Percentiles rank a stretch among this genome's conserved stretches.
Evolutionary conservation across 2,113 vertebrate species (phyloP).

Genomic region (Anas platyrhynchos): DNA sequence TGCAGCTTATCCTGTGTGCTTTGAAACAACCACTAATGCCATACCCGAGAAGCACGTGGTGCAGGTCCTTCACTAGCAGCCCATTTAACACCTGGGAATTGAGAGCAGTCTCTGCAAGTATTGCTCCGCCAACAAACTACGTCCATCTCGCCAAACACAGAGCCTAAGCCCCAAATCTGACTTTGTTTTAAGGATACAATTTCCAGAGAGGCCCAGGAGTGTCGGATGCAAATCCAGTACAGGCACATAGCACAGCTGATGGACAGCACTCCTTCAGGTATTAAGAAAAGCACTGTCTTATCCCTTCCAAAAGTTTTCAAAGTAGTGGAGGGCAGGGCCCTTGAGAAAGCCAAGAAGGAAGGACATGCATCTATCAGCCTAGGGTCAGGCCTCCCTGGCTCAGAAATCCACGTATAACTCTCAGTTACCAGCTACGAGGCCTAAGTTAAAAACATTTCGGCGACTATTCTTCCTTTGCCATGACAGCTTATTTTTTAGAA

Average conservation of each 20-base stretch:
- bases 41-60: rapidly evolving
- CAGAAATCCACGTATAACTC: not conserved
- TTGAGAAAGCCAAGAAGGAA: not conserved
- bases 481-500: not conserved
- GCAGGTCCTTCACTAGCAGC: not conserved
- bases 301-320: not conserved
- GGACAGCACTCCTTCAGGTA: not conserved
- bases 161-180: not conserved
- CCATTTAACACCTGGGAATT: rapidly evolving
- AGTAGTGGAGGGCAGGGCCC: not conserved
- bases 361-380: not conserved
- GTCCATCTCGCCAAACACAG: rapidly evolving
- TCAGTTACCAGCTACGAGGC: not conserved
- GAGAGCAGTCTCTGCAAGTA: rapidly evolving
- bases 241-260: not conserved
- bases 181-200: not conserved
- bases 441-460: not conserved
- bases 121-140: too few relatives aligned
- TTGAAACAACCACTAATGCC: not conserved
- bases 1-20: rapidly evolving
- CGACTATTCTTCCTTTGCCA: not conserved
- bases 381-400: not conserved
- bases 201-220: not conserved
- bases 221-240: not conserved
- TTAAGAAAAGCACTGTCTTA: not conserved